These are phyloP conservation scores for Hystrix cristata DNA, from an alignment of 2,113 vertebrate genomes.

Conservation along the genomic window DNA sequence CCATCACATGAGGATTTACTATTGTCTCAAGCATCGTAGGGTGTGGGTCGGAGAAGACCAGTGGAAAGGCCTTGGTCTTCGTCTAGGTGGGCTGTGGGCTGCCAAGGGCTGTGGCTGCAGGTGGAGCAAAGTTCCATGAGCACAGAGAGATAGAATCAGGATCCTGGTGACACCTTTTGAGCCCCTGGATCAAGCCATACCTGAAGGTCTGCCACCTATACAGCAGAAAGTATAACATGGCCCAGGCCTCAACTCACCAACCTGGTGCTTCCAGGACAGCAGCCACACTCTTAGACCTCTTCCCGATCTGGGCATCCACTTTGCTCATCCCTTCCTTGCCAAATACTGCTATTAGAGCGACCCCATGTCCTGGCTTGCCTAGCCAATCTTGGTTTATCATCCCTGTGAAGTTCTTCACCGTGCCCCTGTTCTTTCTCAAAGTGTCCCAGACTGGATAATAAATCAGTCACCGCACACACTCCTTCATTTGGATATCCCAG, in stretches of 20 bases:
- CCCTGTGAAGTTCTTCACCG: not conserved
- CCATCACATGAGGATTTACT: not conserved
- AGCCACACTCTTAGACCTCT: not conserved
- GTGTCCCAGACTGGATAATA: not conserved
- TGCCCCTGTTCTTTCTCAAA: not conserved
- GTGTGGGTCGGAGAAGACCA: not conserved
- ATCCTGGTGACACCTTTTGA: not conserved
- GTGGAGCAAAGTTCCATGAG: not conserved
- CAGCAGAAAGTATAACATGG: accelerated
- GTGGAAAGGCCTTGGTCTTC: not conserved
- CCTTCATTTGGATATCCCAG: not conserved
- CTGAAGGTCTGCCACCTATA: not conserved
- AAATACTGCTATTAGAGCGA: not conserved
- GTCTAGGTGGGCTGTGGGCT: not conserved
- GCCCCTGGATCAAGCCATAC: not conserved
- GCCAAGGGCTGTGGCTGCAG: too few species aligned
- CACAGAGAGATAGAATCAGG: not conserved
- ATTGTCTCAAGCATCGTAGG: not conserved
- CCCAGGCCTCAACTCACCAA: not conserved
- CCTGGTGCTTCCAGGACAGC: too few species aligned
- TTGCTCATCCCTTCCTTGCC: not conserved
- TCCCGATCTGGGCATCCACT: not conserved
- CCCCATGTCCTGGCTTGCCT: not conserved
- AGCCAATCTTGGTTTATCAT: accelerated
- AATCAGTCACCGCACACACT: not conserved